Percentiles rank a stretch among this genome's conserved stretches.
Evolutionary conservation across 2,113 vertebrate species (phyloP).

Genomic region (Entosphenus tridentatus): DNA sequence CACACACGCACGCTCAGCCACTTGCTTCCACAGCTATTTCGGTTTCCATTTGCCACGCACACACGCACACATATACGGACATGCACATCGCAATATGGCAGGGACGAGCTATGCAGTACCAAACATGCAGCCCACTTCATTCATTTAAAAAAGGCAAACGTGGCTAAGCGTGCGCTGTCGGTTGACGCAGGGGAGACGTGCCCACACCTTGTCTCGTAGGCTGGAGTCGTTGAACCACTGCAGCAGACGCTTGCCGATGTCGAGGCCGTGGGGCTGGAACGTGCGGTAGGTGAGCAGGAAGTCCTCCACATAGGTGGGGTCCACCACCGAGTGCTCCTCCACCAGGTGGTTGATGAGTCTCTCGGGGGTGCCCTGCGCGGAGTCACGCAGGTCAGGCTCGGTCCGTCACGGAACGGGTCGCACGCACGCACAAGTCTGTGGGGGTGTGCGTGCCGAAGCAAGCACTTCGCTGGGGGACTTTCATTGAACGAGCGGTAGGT

Average conservation of each 20-base stretch:
- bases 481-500: no score
- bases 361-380: conserved; percentile 54
- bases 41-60: background rate
- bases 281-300: conserved; percentile 80
- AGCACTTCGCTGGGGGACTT: no score
- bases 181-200: no score
- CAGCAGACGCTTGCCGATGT: conserved; percentile 65
- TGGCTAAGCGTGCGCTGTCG: no score
- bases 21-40: no score
- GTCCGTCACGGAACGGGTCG: no score
- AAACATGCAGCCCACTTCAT: no score
- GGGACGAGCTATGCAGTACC: no score
- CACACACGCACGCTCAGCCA: background rate
- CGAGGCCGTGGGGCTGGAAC: conserved; percentile 64
- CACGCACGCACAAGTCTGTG: no score
- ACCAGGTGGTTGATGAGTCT: conserved; percentile 85
- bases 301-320: conserved; percentile 93
- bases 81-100: background rate
- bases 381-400: no score
- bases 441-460: no score
- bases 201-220: conserved; percentile 55
- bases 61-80: background rate
- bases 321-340: conserved; percentile 87
- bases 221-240: conserved; percentile 75
- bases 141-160: no score